phyloP scores from a whole-genome alignment of 2,797 vertebrate genomes.

The Crypturellus tataupa region DNA sequence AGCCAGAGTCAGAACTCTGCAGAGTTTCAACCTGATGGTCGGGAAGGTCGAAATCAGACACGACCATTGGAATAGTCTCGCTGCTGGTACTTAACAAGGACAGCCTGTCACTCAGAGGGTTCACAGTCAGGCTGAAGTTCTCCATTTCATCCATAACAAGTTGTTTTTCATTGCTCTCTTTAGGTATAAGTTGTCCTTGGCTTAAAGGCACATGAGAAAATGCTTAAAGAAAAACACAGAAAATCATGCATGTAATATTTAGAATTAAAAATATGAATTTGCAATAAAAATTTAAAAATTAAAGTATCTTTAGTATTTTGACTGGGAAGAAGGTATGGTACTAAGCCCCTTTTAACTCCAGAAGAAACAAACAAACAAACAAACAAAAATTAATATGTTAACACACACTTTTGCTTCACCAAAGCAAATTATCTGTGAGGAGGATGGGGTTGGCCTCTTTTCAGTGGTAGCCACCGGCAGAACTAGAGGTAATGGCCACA shows the following conservation, averaged over 20 bases:
- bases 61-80: slow-evolving; percentile 92
- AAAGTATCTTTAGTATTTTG: not conserved
- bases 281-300: not conserved
- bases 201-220: slow-evolving; percentile 82
- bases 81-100: slow-evolving; percentile 97
- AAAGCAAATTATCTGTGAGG: not conserved
- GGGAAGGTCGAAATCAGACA: slow-evolving; percentile 88
- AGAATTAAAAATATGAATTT: not conserved
- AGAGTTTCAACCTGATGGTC: slow-evolving; percentile 91
- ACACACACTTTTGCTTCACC: not conserved
- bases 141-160: slow-evolving; percentile 92
- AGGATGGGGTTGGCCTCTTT: no score
- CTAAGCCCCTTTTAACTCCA: not conserved
- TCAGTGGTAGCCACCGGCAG: no score
- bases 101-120: slow-evolving; percentile 95
- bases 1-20: slow-evolving; percentile 92
- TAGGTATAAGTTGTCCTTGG: slow-evolving; percentile 76
- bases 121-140: slow-evolving; percentile 96
- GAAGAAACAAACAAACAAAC: not conserved
- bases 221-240: slow-evolving; percentile 71
- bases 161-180: slow-evolving; percentile 81
- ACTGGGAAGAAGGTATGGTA: not conserved
- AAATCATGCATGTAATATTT: not conserved
- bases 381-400: not conserved
- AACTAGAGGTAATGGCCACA: no score